These are phyloP conservation scores for Entomyzon cyanotis DNA, from an alignment of 2,113 vertebrate genomes.

Conservation along the genomic window DNA sequence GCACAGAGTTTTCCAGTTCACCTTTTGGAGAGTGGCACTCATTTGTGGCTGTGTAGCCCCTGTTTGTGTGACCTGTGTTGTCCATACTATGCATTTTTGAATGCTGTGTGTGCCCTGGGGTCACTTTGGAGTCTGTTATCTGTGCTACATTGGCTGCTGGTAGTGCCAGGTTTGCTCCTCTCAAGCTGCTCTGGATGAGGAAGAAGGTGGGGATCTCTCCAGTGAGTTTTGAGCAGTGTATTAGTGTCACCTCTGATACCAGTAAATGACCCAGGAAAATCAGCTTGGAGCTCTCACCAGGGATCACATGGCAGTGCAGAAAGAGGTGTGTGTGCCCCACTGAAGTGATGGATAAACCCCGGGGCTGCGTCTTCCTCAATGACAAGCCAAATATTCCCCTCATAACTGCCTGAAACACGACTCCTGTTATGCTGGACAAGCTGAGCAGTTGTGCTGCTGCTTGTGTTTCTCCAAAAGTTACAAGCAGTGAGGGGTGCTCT, in stretches of 20 bases:
- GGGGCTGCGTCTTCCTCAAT: not conserved
- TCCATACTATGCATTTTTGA: fast-evolving
- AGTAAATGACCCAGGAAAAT: not conserved
- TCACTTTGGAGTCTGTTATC: not conserved
- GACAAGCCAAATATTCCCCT: not conserved
- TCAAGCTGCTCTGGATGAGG: not conserved
- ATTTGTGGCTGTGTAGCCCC: not conserved
- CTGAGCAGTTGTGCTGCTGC: not conserved
- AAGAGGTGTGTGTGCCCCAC: not conserved
- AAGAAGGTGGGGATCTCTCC: not conserved
- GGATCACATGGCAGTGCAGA: not conserved
- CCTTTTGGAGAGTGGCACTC: not conserved
- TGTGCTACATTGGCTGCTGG: not conserved
- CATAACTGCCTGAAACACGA: not conserved
- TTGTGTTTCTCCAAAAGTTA: not conserved
- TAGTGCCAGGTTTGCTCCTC: not conserved
- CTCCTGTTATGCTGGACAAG: not conserved
- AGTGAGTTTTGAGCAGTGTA: not conserved
- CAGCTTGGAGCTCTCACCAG: not conserved
- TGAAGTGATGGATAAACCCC: not conserved
- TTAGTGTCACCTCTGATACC: not conserved
- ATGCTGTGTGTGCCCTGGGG: fast-evolving
- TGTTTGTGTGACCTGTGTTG: not conserved
- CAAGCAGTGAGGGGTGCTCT: not conserved
- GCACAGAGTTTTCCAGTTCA: fast-evolving